These are phyloP conservation scores for Lordiphosa collinella DNA, from an alignment of 1,140 invertebrate genomes.

Conservation along the genomic window DNA sequence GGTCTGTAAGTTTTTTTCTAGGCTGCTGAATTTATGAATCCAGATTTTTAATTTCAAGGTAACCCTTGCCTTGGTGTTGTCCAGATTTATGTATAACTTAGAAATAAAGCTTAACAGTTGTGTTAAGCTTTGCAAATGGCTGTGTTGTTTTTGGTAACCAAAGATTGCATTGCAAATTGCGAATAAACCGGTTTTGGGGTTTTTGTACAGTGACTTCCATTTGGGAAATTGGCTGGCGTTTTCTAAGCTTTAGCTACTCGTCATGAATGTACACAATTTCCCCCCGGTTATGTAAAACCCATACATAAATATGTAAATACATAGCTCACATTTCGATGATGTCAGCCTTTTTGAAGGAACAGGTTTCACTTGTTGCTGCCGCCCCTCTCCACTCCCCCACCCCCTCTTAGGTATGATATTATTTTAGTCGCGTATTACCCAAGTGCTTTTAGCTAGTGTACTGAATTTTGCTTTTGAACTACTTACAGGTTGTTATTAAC, in stretches of 20 bases:
- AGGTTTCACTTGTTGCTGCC: constrained; percentile 16
- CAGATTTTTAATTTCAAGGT: too few species aligned
- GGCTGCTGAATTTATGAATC: too few species aligned
- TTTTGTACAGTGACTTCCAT: background rate
- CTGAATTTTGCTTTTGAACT: constrained; percentile 18
- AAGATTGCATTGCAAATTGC: background rate
- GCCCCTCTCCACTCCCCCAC: too few species aligned
- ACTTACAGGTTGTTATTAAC: constrained; percentile 66
- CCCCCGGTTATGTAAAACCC: constrained; percentile 3
- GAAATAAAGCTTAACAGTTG: too few species aligned
- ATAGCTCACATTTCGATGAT: background rate
- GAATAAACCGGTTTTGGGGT: constrained; percentile 6
- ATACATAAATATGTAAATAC: background rate
- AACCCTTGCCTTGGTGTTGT: too few species aligned
- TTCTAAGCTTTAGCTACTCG: background rate
- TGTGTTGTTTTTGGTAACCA: too few species aligned
- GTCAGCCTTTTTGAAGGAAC: background rate
- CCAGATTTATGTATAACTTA: too few species aligned
- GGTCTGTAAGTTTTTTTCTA: too few species aligned
- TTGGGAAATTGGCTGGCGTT: constrained; percentile 1
- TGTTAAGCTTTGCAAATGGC: too few species aligned
- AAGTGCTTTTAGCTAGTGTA: background rate
- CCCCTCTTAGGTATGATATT: too few species aligned
- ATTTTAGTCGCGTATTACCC: background rate
- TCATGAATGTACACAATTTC: background rate